Base-by-base conservation (phyloP, 2,888 invertebrate genomes). In the Synanthedon andrenaeformis region DNA sequence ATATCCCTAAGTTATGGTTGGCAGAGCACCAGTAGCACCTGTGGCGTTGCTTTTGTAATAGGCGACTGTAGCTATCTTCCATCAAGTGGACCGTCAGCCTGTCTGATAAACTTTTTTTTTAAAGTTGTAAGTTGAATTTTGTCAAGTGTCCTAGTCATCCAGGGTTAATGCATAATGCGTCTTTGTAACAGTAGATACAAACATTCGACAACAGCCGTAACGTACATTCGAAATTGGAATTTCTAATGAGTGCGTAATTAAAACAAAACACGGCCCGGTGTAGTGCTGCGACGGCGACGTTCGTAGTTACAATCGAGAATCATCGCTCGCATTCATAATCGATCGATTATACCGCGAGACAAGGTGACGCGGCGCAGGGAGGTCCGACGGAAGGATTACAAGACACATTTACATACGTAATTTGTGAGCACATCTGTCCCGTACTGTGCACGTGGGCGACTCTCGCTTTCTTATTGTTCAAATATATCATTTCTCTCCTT, bases 351-450 rank as follows among this genome's bases (percentile, higher is more conserved):
- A 60, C 68, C 63, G 57, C 61, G 71, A 70, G 70, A 70, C 72
- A 66, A 69, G 72, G 68, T 69, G 71, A 67, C 70, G 70, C 62
- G 63, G 59, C 62, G 58, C 70, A 63, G 74, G 80, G 83, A 80
- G 82, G 86, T 83, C 84, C 76, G 75, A 76, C 81, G 79, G 80
- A 82, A 82, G 83, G 82, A 83, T 84, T 80, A 79, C 81, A 76
- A 73, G 69, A 62, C 63, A 72, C 76, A 86, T 86, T 87, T 81
- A 69, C 86, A 86, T 87, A 84, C 79, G 78, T 85, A 84, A 86
- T 85, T 80, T 74, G 77, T 76, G 78, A 76, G 70, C 72, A 76
- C 76, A 79, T 74, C 76, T 79, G 79, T 69, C 71, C 68, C 64
- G 42, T 35, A 53, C 52, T 50, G 61, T 56, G 63, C 68, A 72